These are phyloP conservation scores for Halictus quadricinctus DNA, from an alignment of 2,888 invertebrate species.

Conservation along the genomic window DNA sequence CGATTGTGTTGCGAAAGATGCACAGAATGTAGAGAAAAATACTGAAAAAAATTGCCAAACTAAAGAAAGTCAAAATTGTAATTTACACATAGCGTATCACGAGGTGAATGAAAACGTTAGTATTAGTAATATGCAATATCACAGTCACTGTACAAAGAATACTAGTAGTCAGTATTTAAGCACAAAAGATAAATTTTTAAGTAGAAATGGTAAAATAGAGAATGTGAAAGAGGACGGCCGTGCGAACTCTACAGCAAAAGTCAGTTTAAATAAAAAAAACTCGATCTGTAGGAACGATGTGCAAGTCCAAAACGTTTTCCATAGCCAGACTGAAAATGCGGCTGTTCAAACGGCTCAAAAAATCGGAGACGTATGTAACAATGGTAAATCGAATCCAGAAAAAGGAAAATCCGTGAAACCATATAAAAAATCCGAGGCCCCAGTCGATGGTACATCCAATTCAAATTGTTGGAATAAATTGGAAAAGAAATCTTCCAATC, in stretches of 20 bases:
- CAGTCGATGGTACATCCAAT: constrained; percentile 47
- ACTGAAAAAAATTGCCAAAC: constrained; percentile 49
- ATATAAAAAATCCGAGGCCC: constrained; percentile 58
- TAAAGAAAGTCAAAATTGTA: constrained; percentile 62
- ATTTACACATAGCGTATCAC: constrained; percentile 57
- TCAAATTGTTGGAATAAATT: constrained; percentile 54
- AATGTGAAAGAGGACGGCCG: constrained; percentile 50
- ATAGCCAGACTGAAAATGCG: constrained; percentile 53
- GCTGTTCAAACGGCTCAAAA: constrained; percentile 45
- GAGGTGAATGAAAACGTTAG: constrained; percentile 62
- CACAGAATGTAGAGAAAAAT: constrained; percentile 48
- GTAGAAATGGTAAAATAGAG: constrained; percentile 56
- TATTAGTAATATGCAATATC: constrained; percentile 58
- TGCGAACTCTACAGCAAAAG: constrained; percentile 33
- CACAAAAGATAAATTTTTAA: constrained; percentile 55
- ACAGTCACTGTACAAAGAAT: constrained; percentile 57
- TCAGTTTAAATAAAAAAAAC: constrained; percentile 59
- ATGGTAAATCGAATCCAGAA: constrained; percentile 51
- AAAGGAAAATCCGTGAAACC: constrained; percentile 56
- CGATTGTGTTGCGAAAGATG: constrained; percentile 60
- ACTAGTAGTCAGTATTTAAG: constrained; percentile 50
- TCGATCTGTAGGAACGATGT: constrained; percentile 51
- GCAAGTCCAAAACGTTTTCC: constrained; percentile 40
- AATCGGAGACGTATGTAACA: constrained; percentile 43
- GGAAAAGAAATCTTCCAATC: constrained; percentile 57